Evolutionary conservation across 2,113 vertebrate species (phyloP).

Genomic region (Neolamprologus sp.): DNA sequence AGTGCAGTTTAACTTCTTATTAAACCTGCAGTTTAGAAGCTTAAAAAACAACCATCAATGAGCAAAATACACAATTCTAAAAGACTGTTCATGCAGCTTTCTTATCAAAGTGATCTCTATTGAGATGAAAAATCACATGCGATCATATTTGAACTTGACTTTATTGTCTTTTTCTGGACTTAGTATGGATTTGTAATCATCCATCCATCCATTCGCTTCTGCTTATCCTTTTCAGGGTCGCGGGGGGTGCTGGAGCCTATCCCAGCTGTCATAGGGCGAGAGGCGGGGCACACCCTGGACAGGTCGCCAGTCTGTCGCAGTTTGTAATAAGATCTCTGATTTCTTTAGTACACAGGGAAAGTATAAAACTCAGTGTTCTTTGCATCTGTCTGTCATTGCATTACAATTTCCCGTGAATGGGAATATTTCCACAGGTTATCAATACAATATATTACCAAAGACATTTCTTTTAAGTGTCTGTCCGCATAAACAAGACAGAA

Average conservation of each 20-base stretch:
- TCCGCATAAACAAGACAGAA: not conserved
- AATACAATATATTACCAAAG: not conserved
- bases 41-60: not conserved
- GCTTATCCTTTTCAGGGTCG: not conserved
- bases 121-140: not conserved
- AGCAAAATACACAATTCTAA: not conserved
- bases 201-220: rapidly evolving
- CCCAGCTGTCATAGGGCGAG: not conserved
- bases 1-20: not conserved
- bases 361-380: not conserved
- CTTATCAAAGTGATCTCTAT: not conserved
- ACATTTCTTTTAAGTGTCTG: not conserved
- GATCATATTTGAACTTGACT: not conserved
- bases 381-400: not conserved
- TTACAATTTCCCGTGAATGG: rapidly evolving
- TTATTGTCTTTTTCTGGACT: not conserved
- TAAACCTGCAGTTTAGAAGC: not conserved
- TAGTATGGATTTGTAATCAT: not conserved
- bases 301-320: not conserved
- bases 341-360: not conserved
- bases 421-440: not conserved
- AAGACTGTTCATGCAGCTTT: rapidly evolving
- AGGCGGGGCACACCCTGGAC: not conserved
- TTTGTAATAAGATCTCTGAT: not conserved
- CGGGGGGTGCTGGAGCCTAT: not conserved